Base-by-base conservation (phyloP, 2,113 vertebrate genomes). In the Nothobranchius furzeri region DNA sequence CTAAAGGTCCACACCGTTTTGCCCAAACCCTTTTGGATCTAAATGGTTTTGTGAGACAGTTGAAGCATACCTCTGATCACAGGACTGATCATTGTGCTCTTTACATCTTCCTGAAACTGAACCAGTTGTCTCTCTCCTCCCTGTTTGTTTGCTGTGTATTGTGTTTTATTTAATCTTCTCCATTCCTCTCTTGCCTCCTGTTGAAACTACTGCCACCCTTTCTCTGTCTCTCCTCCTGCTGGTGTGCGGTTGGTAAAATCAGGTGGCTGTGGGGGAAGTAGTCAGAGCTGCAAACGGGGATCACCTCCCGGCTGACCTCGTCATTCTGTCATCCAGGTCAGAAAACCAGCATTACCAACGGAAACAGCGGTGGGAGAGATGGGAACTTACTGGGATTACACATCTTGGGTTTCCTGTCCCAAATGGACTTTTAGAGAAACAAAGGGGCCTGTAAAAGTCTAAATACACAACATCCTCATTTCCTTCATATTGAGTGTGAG, bases 311-410 rank as follows among this genome's bases (percentile, higher is more conserved):
- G 97, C 98, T 85, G 98, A 99, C 92, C 95, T 99, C 96, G 95
- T 98, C 96, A 96, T 98, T 90, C 94, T 99, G 84, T 99, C 98
- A 1, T 96, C 98, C 92, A 99, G 98, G 98, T 99, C 92, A 99
- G 98, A 92, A 94, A 91, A 90, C 77, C 60, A 68, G 58, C 30
- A 30, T 30, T 30, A 30, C 30, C 30, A 87, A 60, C 64, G 25
- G 53, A 1, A 91, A 92, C 81, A 92, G 91, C 87, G 13, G 69
- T 78, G 91, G 89, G 92, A 92, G 92, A 84, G 83, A 78, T 43
- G 12, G 43, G 69, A 75, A 60, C 42, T 9, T 20, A 64, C 12
- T 55, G 51, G 57, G 20, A 36, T 42, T 17, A 70, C 51, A 57
- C 58, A 11, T 50, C 68, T 75, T 51, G 24, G 61, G 68, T 79